Evolutionary conservation across 2,888 invertebrate species (phyloP), one percentile per base, ranked within the genome.

Genomic region (Marasmarcha lunaedactyla): DNA sequence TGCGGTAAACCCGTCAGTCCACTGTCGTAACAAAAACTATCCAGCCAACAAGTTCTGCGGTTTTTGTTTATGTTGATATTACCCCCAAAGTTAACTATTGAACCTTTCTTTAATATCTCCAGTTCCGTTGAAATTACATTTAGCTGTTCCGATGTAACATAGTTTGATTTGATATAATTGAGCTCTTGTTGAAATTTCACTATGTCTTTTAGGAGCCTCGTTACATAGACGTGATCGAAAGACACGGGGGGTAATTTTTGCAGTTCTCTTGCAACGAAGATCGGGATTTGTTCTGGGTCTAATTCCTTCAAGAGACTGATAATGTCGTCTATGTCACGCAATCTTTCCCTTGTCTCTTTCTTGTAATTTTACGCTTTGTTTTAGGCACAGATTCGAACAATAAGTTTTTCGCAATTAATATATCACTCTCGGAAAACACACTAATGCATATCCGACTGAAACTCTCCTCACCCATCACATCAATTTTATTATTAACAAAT

Each of bases 161-260:
- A n/a, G n/a, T n/a, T n/a, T n/a, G n/a, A n/a, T n/a, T n/a, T n/a
- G n/a, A n/a, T n/a, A n/a, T n/a, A n/a, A n/a, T n/a, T n/a, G n/a
- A n/a, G n/a, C n/a, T n/a, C n/a, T n/a, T n/a, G 33, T 33, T 11
- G n/a, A n/a, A n/a, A n/a, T n/a, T n/a, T n/a, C n/a, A n/a, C n/a
- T n/a, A n/a, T n/a, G n/a, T n/a, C n/a, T n/a, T 40, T 43, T 10
- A 43, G 36, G 12, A 40, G 20, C 5, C 26, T 12, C 10, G 43
- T 43, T 1, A 43, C 40, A n/a, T 43, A 40, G 2, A 40, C 33
- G 33, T 43, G 38, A 13, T 43, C 40, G 26, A 40, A 42, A 5
- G 37, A 37, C 1, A 42, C 25, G 1, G 39, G 42, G 1, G 42
- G 42, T 33, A 42, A 14, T 11, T 36, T 40, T 15, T 43, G 25